These are phyloP conservation scores for Drosophila tropicalis DNA, from an alignment of 1,140 invertebrate genomes.

Conservation along the genomic window DNA sequence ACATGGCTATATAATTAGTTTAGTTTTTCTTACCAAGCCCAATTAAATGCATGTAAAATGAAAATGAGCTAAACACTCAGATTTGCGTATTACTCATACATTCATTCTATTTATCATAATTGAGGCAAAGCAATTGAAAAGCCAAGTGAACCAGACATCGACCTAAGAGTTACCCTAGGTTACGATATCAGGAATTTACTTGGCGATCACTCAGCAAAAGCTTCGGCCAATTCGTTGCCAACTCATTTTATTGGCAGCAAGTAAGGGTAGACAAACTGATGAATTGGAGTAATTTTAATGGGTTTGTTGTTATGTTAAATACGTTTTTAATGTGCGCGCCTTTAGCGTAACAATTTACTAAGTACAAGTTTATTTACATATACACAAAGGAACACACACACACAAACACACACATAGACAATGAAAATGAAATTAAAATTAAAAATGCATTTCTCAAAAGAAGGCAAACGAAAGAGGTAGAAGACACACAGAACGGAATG, in stretches of 20 bases:
- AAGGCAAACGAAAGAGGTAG: conserved; percentile 22
- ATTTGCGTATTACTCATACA: conserved; percentile 63
- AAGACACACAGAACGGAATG: conserved; percentile 27
- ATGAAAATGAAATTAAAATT: conserved; percentile 71
- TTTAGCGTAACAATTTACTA: conserved; percentile 3
- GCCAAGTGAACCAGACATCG: neutral
- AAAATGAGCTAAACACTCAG: conserved; percentile 49
- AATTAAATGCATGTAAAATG: conserved; percentile 75
- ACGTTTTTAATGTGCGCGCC: conserved; percentile 53
- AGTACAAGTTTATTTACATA: conserved; percentile 6
- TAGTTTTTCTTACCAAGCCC: conserved; percentile 26
- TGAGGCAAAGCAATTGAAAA: conserved; percentile 62
- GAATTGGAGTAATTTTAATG: conserved; percentile 64
- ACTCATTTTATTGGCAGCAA: too few relatives aligned
- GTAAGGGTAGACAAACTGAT: neutral
- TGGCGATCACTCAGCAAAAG: too few relatives aligned
- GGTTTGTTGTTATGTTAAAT: conserved; percentile 57
- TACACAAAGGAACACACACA: neutral
- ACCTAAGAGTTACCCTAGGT: neutral
- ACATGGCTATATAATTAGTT: conserved; percentile 63
- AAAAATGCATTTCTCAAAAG: conserved; percentile 70
- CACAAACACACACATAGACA: neutral
- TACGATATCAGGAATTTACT: too few relatives aligned
- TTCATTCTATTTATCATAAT: conserved; percentile 64
- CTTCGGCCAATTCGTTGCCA: too few relatives aligned